A percentile compares a stretch with the other conserved stretches of the same genome.
Conservation (phyloP, 1,140 invertebrate species). For the Parasteatoda tepidariorum region DNA sequence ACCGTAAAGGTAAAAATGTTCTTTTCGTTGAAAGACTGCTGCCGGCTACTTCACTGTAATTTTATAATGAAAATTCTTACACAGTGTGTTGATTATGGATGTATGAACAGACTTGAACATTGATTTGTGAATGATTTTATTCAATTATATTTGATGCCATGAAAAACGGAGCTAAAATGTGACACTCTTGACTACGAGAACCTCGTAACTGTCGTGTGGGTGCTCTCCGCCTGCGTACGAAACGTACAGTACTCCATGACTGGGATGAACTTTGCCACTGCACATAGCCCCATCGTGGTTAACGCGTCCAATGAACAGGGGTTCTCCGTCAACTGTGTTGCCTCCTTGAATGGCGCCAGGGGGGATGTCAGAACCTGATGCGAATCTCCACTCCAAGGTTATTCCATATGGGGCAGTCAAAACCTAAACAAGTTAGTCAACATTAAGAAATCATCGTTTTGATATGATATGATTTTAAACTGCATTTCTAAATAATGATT, state of each 20-base stretch:
- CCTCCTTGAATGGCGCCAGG: constrained; percentile 70
- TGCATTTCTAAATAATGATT: no score
- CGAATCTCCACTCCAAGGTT: constrained; percentile 74
- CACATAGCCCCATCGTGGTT: constrained; percentile 63
- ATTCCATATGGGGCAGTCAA: constrained; percentile 35
- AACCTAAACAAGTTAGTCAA: constrained; percentile 33
- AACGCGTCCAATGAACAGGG: constrained; percentile 62
- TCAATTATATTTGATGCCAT: no score
- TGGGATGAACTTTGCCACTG: constrained; percentile 67
- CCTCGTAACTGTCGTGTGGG: constrained; percentile 59
- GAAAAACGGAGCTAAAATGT: no score
- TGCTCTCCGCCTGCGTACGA: constrained; percentile 63
- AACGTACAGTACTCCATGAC: constrained; percentile 63
- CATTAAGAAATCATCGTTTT: no score
- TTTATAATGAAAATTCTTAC: no score
- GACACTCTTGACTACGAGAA: constrained; percentile 57
- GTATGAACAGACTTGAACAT: no score
- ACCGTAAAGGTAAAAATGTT: no score
- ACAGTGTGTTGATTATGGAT: no score
- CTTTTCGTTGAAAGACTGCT: no score
- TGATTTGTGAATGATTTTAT: no score
- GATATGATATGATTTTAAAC: no score
- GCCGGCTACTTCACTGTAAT: no score
- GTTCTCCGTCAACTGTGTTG: constrained; percentile 58
- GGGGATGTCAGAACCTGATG: constrained; percentile 76